Evolutionary conservation across 2,888 invertebrate species (phyloP).

Genomic region (Drosophila emarginata): DNA sequence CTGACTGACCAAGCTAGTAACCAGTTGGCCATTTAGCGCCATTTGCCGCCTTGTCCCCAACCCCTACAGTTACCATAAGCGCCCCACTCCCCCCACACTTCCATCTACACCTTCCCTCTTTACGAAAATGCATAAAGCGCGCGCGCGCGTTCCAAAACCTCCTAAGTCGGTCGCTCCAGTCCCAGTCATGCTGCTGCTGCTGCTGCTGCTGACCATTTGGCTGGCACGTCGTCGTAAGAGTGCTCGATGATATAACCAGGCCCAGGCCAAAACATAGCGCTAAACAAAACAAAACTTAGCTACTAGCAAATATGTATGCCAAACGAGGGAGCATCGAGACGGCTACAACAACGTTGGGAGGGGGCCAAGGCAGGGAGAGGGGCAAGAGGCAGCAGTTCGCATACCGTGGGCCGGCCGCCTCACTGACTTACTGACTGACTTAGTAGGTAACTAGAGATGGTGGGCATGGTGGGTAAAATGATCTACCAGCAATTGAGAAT

Average conservation of each 20-base stretch:
- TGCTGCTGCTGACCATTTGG: slow-evolving; percentile 71
- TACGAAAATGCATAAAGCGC: slow-evolving; percentile 74
- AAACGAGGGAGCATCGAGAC: slow-evolving; percentile 26
- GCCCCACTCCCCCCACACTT: slow-evolving; percentile 26
- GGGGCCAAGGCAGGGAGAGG: neutral
- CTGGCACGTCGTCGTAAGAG: slow-evolving; percentile 70
- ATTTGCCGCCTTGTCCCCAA: slow-evolving; percentile 36
- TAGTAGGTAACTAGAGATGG: slow-evolving; percentile 43
- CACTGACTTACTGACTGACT: slow-evolving; percentile 65
- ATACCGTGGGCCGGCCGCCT: slow-evolving; percentile 62
- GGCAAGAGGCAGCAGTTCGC: slow-evolving; percentile 29
- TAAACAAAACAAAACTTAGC: slow-evolving; percentile 72
- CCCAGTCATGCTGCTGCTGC: slow-evolving; percentile 43
- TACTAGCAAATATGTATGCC: slow-evolving; percentile 72
- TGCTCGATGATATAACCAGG: slow-evolving; percentile 71
- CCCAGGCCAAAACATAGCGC: slow-evolving; percentile 61
- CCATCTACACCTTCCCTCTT: slow-evolving; percentile 17
- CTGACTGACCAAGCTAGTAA: slow-evolving; percentile 53
- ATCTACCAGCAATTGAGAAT: neutral
- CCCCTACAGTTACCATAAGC: slow-evolving; percentile 15
- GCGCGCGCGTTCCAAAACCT: slow-evolving; percentile 52
- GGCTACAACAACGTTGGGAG: neutral
- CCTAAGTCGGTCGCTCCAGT: slow-evolving; percentile 73
- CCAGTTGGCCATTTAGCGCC: slow-evolving; percentile 69
- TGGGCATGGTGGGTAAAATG: neutral